These are phyloP conservation scores for Eledona agricola DNA, from an alignment of 2,888 invertebrate genomes.

Conservation along the genomic window DNA sequence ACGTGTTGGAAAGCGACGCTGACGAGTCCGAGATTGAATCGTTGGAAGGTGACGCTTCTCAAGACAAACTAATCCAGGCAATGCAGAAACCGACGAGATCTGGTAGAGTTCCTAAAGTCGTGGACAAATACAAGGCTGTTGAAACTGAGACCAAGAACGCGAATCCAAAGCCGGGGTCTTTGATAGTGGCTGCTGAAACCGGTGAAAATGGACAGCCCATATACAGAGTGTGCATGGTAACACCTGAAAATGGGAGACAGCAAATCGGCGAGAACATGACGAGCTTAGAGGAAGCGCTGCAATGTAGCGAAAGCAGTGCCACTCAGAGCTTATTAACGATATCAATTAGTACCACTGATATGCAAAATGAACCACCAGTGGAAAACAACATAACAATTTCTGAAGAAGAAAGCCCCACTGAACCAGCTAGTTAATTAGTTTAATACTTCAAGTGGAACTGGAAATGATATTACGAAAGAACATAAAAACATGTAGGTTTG, in stretches of 20 bases:
- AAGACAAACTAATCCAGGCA: conserved; percentile 47
- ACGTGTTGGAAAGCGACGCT: conserved; percentile 46
- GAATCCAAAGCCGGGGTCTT: conserved; percentile 61
- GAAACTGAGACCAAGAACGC: conserved; percentile 11
- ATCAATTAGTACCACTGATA: conserved; percentile 8
- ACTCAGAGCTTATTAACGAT: conserved; percentile 15
- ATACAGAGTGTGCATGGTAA: conserved; percentile 65
- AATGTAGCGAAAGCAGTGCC: conserved; percentile 9
- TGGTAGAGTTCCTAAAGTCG: conserved; percentile 59
- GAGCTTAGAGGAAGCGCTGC: conserved; percentile 26
- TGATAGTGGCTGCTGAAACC: conserved; percentile 64
- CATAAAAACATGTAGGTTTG: too few relatives aligned
- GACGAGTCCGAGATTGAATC: conserved; percentile 47
- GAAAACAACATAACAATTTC: conserved; percentile 10
- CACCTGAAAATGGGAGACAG: conserved; percentile 44
- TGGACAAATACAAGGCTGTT: conserved; percentile 21
- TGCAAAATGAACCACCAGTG: conserved; percentile 1
- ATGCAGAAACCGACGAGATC: conserved; percentile 61
- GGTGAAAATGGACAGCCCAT: conserved; percentile 61
- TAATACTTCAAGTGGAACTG: too few relatives aligned
- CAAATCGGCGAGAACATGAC: conserved; percentile 44
- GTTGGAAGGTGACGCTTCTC: conserved; percentile 7
- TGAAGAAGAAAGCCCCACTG: background rate
- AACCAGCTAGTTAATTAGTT: background rate
- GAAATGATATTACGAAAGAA: too few relatives aligned